Percentiles rank a stretch among this genome's conserved stretches.
Conservation (phyloP, 2,888 invertebrate species). For the Euproctis similis region DNA sequence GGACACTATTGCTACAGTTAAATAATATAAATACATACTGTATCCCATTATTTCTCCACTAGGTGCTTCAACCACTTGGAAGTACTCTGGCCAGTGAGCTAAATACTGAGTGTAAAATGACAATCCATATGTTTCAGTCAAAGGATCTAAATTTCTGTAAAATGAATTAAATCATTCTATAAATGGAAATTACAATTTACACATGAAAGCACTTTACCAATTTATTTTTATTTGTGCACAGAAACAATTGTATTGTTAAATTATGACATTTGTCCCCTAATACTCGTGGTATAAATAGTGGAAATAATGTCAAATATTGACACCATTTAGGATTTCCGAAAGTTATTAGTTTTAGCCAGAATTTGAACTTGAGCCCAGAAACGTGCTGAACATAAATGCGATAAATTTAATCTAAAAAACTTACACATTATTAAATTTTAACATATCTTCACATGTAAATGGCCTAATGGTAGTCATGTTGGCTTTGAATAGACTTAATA, state of each 20-base stretch:
- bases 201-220: too few species aligned
- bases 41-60: slow-evolving; percentile 99
- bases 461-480: slow-evolving; percentile 94
- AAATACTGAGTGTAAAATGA: slow-evolving; percentile 98
- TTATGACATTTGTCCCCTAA: too few species aligned
- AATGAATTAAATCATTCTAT: slow-evolving; percentile 1
- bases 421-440: slow-evolving; percentile 96
- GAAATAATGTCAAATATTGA: not conserved
- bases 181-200: too few species aligned
- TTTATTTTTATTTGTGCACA: too few species aligned
- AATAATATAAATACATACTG: slow-evolving; percentile 74
- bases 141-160: slow-evolving; percentile 93
- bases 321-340: not conserved
- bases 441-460: slow-evolving; percentile 95
- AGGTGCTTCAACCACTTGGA: slow-evolving; percentile 97
- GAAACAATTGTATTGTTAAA: too few species aligned
- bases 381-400: too few species aligned
- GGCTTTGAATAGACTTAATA: too few species aligned
- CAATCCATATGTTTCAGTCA: slow-evolving; percentile 97
- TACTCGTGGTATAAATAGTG: too few species aligned
- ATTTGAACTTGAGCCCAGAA: not conserved
- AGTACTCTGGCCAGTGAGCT: slow-evolving; percentile 99
- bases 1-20: too few species aligned
- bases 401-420: too few species aligned
- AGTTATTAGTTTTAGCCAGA: not conserved